These are phyloP conservation scores for Nansenia antarctica DNA, from an alignment of 2,113 vertebrate species.

Conservation along the genomic window DNA sequence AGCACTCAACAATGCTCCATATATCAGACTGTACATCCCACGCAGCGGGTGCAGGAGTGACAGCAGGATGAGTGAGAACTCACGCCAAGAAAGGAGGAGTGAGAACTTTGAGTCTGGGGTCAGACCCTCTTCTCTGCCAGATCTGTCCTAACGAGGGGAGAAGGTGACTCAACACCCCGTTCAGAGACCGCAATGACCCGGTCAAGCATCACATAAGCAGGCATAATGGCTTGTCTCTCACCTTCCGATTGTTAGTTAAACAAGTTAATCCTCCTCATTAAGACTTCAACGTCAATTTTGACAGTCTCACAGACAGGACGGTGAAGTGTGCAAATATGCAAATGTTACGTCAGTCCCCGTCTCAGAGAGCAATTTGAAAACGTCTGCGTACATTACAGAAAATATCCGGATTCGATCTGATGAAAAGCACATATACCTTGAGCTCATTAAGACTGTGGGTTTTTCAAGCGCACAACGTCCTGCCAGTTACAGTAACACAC, in stretches of 20 bases:
- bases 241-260: constrained; percentile 22
- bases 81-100: constrained; percentile 39
- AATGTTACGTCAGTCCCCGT: background rate
- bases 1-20: constrained; percentile 53
- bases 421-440: background rate
- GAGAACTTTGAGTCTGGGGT: constrained; percentile 42
- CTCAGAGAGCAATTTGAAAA: too few species aligned
- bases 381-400: background rate
- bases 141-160: too few species aligned
- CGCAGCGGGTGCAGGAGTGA: constrained; percentile 59
- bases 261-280: too few species aligned
- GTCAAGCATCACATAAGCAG: background rate
- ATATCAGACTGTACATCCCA: constrained; percentile 59
- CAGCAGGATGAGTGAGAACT: constrained; percentile 57
- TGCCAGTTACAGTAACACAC: constrained; percentile 46
- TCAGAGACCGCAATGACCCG: background rate
- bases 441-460: background rate
- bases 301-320: too few species aligned
- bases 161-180: too few species aligned
- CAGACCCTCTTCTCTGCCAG: constrained; percentile 11
- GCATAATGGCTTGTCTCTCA: too few species aligned
- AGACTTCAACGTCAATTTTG: too few species aligned
- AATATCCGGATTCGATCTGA: background rate
- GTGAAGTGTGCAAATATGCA: background rate
- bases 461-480: too few species aligned